Conservation (phyloP, 1,140 invertebrate species). For the Pogonomyrmex californicus region DNA sequence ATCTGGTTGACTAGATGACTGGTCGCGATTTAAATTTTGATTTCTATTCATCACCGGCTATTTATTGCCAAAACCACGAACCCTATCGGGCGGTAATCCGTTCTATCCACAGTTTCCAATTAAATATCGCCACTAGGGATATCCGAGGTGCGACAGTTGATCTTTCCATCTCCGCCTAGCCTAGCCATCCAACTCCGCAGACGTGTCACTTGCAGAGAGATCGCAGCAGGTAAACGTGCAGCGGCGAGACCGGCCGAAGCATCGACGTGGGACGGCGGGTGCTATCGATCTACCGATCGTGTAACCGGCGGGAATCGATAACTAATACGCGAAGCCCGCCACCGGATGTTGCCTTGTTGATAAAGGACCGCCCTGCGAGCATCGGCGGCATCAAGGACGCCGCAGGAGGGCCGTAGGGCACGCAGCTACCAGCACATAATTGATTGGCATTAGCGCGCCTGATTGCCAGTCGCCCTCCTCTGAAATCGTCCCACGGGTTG, state of each 20-base stretch:
- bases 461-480: slow-evolving; percentile 73
- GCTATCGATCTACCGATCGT: slow-evolving; percentile 57
- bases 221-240: slow-evolving; percentile 54
- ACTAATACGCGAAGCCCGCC: slow-evolving; percentile 51
- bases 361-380: slow-evolving; percentile 50
- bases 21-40: neutral
- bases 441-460: slow-evolving; percentile 82
- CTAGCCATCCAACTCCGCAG: slow-evolving; percentile 32
- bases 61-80: slow-evolving; percentile 15
- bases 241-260: neutral
- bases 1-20: neutral
- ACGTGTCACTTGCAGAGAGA: slow-evolving; percentile 63
- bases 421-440: slow-evolving; percentile 77
- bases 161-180: slow-evolving; percentile 53
- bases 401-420: slow-evolving; percentile 51
- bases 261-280: slow-evolving; percentile 14
- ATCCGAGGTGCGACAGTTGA: slow-evolving; percentile 55
- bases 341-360: slow-evolving; percentile 63
- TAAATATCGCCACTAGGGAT: slow-evolving; percentile 55
- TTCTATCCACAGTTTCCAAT: slow-evolving; percentile 42
- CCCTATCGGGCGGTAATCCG: neutral
- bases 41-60: neutral
- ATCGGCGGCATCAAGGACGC: slow-evolving; percentile 55
- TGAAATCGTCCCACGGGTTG: slow-evolving; percentile 63
- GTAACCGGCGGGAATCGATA: slow-evolving; percentile 58